phyloP scores from a whole-genome alignment of 2,113 vertebrate species.

The Gambusia holbrooki region DNA sequence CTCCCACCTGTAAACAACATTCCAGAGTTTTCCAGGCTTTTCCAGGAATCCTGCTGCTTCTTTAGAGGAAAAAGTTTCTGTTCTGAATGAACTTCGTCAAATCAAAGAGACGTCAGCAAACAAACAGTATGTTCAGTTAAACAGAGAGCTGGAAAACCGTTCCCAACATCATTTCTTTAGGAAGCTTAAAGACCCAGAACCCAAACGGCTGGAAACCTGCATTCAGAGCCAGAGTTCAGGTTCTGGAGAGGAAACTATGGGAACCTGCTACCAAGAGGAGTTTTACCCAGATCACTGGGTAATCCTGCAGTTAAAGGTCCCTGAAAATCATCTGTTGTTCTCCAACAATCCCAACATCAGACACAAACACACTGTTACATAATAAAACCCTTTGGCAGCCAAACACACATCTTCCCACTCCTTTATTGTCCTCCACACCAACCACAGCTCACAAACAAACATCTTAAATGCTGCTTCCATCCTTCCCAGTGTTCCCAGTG shows the following conservation, averaged over 20 bases:
- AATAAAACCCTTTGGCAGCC: constrained; percentile 21
- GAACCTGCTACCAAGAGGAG: neutral
- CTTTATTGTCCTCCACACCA: constrained; percentile 3
- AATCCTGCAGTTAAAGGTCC: neutral
- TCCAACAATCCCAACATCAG: constrained; percentile 12
- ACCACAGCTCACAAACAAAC: neutral
- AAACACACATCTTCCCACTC: constrained; percentile 26
- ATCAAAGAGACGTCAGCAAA: neutral
- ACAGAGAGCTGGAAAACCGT: neutral
- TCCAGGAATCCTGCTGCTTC: neutral
- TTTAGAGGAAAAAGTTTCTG: neutral
- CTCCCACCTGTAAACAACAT: neutral
- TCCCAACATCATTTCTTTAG: too few species aligned
- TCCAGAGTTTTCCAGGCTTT: neutral
- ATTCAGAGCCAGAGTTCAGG: neutral
- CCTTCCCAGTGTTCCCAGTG: neutral
- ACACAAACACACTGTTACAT: constrained; percentile 32
- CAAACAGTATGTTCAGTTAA: neutral
- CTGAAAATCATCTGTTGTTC: neutral
- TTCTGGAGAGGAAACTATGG: neutral
- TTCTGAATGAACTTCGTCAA: neutral
- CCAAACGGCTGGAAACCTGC: neutral
- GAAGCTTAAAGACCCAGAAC: neutral
- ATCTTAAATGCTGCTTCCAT: neutral
- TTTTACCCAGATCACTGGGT: neutral